A percentile compares a stretch with the other conserved stretches of the same genome.
phyloP scores from a whole-genome alignment of 1,140 invertebrate genomes.

The Aphelenchoides besseyi region DNA sequence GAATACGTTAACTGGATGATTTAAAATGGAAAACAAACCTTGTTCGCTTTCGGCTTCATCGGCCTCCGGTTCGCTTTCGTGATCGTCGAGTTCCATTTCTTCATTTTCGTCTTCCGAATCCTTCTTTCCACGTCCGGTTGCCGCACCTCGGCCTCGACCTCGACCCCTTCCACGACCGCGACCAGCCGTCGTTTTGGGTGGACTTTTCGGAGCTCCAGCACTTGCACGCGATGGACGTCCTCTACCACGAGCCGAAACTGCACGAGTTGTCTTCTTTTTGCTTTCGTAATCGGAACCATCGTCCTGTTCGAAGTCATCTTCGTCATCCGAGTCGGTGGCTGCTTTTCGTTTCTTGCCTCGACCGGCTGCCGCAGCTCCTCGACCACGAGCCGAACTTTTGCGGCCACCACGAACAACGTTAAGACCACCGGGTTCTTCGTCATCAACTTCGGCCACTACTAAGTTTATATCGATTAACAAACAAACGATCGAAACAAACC shows the following conservation, averaged over 20 bases:
- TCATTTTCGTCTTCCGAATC: slow-evolving; percentile 15
- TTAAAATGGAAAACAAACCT: not conserved
- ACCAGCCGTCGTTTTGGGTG: not conserved
- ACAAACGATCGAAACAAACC: slow-evolving; percentile 20
- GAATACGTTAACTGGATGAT: not conserved
- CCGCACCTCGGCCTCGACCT: not conserved
- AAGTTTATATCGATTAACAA: not conserved
- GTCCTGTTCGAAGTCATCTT: slow-evolving; percentile 26
- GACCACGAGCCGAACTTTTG: slow-evolving; percentile 5
- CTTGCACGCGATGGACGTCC: not conserved
- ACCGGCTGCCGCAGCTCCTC: slow-evolving; percentile 17
- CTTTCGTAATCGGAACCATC: slow-evolving; percentile 36
- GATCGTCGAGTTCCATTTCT: slow-evolving; percentile 15
- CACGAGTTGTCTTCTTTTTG: slow-evolving; percentile 17
- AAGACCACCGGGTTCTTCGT: slow-evolving; percentile 33
- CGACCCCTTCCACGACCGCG: slow-evolving; percentile 23
- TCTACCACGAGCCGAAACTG: slow-evolving; percentile 5
- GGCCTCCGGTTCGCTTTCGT: slow-evolving; percentile 11
- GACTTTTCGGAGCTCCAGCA: not conserved
- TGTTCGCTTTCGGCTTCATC: slow-evolving; percentile 13
- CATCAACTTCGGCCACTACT: slow-evolving; percentile 44
- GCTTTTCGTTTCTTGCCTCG: slow-evolving; percentile 25
- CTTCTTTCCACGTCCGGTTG: slow-evolving; percentile 11
- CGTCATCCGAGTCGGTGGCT: not conserved
- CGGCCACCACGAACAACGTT: not conserved